Evolutionary conservation across 2,113 vertebrate species (phyloP).

Genomic region (Pelobates fuscus): DNA sequence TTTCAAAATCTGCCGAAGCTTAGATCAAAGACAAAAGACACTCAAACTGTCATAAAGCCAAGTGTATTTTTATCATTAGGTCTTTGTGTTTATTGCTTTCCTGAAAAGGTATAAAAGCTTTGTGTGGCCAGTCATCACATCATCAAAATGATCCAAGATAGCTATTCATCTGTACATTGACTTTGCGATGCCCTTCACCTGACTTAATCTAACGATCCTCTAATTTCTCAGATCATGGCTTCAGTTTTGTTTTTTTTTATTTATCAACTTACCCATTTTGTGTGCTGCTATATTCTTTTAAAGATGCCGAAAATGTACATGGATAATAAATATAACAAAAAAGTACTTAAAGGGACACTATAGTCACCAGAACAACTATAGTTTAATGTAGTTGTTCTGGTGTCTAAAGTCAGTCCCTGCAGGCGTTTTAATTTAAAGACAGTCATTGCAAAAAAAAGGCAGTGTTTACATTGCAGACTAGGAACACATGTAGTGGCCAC

Average conservation of each 20-base stretch:
- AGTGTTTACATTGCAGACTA: too few species aligned
- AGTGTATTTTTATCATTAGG: conserved; percentile 49
- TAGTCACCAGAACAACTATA: too few species aligned
- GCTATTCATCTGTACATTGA: conserved; percentile 36
- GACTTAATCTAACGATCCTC: conserved; percentile 18
- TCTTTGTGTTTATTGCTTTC: conserved; percentile 49
- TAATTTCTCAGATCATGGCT: conserved; percentile 4
- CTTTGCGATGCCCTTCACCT: conserved; percentile 47
- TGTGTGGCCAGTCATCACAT: conserved; percentile 48
- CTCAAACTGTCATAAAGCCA: conserved; percentile 36
- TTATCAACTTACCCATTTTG: not conserved
- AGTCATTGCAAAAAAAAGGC: too few species aligned
- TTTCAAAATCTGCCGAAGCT: conserved; percentile 18
- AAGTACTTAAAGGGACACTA: too few species aligned
- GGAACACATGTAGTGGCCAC: too few species aligned
- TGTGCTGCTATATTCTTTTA: too few species aligned
- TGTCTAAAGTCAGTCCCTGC: too few species aligned
- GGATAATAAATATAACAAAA: too few species aligned
- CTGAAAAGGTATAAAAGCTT: conserved; percentile 52
- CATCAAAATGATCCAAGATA: conserved; percentile 37
- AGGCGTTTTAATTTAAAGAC: too few species aligned
- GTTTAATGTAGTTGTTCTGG: too few species aligned
- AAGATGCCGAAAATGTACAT: too few species aligned
- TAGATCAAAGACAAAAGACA: conserved; percentile 38
- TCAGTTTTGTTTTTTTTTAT: not conserved